Conservation (phyloP, 64 coral and sea anemone species). For the Montipora cactus region DNA sequence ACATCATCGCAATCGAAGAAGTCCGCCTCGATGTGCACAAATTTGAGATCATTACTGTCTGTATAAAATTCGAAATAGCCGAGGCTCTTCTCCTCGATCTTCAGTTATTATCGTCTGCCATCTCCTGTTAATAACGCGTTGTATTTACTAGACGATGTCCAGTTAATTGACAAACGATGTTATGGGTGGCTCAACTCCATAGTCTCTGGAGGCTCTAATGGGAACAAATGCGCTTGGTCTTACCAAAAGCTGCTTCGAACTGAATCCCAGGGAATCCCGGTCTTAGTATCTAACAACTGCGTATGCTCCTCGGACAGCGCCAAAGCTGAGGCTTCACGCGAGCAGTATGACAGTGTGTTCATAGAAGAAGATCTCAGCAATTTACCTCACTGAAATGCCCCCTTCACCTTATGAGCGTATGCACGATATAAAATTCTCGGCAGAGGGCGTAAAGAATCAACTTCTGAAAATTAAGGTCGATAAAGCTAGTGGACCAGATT, state of each 20-base stretch:
- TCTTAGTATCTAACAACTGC: not conserved
- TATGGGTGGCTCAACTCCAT: not conserved
- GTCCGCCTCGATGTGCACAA: conserved; percentile 29
- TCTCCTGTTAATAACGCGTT: conserved; percentile 38
- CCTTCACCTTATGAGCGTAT: not conserved
- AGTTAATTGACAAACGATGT: not conserved
- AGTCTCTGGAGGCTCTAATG: not conserved
- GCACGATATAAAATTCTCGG: not conserved
- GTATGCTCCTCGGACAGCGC: not conserved
- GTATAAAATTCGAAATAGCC: conserved; percentile 13
- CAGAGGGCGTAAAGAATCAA: not conserved
- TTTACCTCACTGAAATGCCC: not conserved
- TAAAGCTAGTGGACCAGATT: not conserved
- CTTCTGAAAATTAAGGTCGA: not conserved
- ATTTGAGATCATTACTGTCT: conserved; percentile 55
- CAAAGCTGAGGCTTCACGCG: not conserved
- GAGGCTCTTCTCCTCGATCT: conserved; percentile 35
- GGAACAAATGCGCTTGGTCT: not conserved
- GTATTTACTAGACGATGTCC: conserved; percentile 52
- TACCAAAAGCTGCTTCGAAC: not conserved
- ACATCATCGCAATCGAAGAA: conserved; percentile 48
- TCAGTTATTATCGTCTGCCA: conserved; percentile 59
- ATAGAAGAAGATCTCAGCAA: not conserved
- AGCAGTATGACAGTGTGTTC: not conserved
- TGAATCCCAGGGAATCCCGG: not conserved